Base-by-base conservation (phyloP, 2,888 invertebrate genomes). In the Eulithis prunata region DNA sequence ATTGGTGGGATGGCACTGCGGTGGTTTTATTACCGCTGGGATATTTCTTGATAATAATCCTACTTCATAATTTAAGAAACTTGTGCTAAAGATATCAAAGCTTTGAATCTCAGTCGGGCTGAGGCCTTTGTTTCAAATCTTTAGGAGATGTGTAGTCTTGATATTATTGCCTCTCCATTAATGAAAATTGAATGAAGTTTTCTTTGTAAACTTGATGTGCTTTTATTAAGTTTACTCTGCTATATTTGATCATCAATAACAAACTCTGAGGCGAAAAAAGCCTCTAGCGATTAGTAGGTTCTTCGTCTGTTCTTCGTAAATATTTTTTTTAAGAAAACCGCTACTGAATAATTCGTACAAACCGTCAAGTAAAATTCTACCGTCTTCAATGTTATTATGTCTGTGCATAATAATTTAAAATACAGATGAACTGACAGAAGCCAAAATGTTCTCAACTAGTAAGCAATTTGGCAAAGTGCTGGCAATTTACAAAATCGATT, bases 41-140 rank as follows among this genome's bases (percentile, higher is more conserved):
- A 21, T 21, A 21, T 21, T 21, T 21, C n/a, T n/a, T n/a, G n/a
- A n/a, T n/a, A n/a, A n/a, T 21, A 3, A 41, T 10, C 8, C 10
- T 41, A 41, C 41, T 41, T 8, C 10, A 45, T 36, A 47, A 36
- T 38, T 13, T 13, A 7, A 12, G 5, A 38, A 28, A 58, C 41
- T 58, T 11, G 41, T 58, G 58, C 41, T 51, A 43, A 51, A 8
- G 38, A 36, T 49, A 57, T 45, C 28, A 32, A 36, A 41, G 53
- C 62, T 57, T 47, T 21, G 8, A 75, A 82, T 80, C 80, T 82
- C 80, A 79, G 80, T 21, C 77, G 80, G 81, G 67, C 75, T 8
- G 36, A 38, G 53, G 73, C 55, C 62, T 75, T 69, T 76, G 68
- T 70, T 81, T 81, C 77, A 82, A 78, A 81, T 79, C 78, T 71